These are phyloP conservation scores for Coenonympha glycerion DNA, from an alignment of 2,888 invertebrate species.

Conservation along the genomic window DNA sequence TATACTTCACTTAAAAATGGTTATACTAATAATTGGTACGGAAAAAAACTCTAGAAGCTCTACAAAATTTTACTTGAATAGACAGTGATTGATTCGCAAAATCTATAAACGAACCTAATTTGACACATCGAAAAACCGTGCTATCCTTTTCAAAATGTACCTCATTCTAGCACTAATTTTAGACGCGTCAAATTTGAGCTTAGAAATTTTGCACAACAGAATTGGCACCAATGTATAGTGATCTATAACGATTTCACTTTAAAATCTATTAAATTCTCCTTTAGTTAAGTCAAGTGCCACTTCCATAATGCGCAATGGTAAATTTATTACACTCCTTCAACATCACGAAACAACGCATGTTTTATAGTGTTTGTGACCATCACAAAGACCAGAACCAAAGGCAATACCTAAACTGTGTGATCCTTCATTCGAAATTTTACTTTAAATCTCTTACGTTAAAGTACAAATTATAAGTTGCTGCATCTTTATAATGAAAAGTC, in stretches of 20 bases:
- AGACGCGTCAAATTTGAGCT: too few relatives aligned
- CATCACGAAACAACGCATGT: constrained; percentile 40
- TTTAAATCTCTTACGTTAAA: constrained; percentile 28
- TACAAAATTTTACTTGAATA: too few relatives aligned
- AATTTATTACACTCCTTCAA: constrained; percentile 65
- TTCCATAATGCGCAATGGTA: constrained; percentile 34
- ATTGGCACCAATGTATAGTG: background rate
- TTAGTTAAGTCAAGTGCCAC: constrained; percentile 22
- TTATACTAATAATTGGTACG: too few relatives aligned
- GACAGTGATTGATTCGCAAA: too few relatives aligned
- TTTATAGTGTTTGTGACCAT: constrained; percentile 52
- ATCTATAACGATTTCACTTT: constrained; percentile 10
- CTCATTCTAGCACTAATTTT: too few relatives aligned
- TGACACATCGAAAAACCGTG: too few relatives aligned
- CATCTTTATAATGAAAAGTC: background rate
- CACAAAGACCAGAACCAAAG: constrained; percentile 56
- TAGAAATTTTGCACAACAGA: background rate
- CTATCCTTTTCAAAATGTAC: too few relatives aligned
- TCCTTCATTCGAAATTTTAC: constrained; percentile 11
- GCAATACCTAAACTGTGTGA: constrained; percentile 53
- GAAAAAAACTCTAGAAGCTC: too few relatives aligned
- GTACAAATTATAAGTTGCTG: constrained; percentile 5
- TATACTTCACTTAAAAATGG: too few relatives aligned
- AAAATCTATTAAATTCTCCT: constrained; percentile 17
- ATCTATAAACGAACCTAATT: too few relatives aligned